Conservation (phyloP, 2,888 invertebrate species). For the Limenitis camilla region DNA sequence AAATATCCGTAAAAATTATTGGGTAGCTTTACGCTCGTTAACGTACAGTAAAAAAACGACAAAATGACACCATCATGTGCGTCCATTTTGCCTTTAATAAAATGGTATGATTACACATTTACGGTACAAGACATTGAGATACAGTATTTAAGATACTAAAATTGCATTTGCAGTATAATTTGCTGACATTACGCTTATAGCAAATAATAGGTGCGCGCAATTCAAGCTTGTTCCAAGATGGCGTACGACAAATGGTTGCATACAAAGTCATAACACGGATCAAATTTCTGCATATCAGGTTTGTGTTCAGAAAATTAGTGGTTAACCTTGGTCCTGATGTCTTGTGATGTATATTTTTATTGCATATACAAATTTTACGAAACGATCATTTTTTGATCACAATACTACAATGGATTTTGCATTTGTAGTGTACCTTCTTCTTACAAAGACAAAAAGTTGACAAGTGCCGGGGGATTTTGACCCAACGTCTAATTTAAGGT, state of each 20-base stretch:
- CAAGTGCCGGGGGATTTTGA: too few relatives aligned
- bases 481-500: too few relatives aligned
- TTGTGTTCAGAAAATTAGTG: conserved; percentile 30
- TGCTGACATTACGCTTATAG: conserved; percentile 53
- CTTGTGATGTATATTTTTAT: not conserved
- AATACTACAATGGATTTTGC: too few relatives aligned
- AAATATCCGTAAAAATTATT: conserved; percentile 1
- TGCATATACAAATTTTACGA: too few relatives aligned
- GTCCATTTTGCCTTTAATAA: conserved; percentile 10
- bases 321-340: conserved; percentile 1
- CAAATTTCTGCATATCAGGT: conserved; percentile 59
- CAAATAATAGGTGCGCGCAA: conserved; percentile 65
- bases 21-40: conserved; percentile 5
- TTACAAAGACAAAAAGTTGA: too few relatives aligned
- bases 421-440: too few relatives aligned
- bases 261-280: conserved; percentile 54
- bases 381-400: too few relatives aligned
- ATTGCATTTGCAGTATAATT: conserved; percentile 60
- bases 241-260: conserved; percentile 57
- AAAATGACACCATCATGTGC: conserved; percentile 1
- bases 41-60: conserved; percentile 1
- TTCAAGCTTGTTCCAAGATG: conserved; percentile 42
- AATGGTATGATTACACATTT: conserved; percentile 16
- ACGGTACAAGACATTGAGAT: conserved; percentile 26
- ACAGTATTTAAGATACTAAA: conserved; percentile 40